phyloP scores from a whole-genome alignment of 2,113 vertebrate genomes.

The Reinhardtius hippoglossoides region DNA sequence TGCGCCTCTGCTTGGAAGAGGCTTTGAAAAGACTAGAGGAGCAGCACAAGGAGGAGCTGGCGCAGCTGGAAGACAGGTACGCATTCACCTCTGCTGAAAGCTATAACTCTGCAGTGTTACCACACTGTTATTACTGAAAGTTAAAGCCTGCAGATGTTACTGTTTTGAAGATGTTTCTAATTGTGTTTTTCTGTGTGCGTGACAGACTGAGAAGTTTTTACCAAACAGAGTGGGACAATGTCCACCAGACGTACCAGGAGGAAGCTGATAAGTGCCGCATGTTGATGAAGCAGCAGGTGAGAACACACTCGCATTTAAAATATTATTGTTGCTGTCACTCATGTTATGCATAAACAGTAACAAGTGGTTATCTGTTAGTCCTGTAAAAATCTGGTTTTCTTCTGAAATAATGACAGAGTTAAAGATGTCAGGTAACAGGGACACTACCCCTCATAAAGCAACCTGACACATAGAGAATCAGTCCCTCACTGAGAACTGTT shows the following conservation, averaged over 20 bases:
- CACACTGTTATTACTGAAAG: background rate
- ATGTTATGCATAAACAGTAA: too few relatives aligned
- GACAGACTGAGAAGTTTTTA: slow-evolving; percentile 88
- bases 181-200: slow-evolving; percentile 2
- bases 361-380: too few relatives aligned
- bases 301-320: slow-evolving; percentile 14
- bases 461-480: too few relatives aligned
- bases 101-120: background rate
- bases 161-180: background rate
- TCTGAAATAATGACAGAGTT: too few relatives aligned
- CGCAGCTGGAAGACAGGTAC: slow-evolving; percentile 87
- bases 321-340: background rate
- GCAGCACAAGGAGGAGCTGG: slow-evolving; percentile 88
- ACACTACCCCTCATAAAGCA: too few relatives aligned
- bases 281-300: slow-evolving; percentile 91
- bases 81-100: background rate
- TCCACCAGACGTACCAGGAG: slow-evolving; percentile 90
- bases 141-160: background rate
- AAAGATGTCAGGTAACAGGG: too few relatives aligned
- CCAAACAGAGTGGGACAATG: slow-evolving; percentile 91
- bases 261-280: slow-evolving; percentile 90
- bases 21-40: slow-evolving; percentile 86
- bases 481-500: too few relatives aligned
- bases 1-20: slow-evolving; percentile 84
- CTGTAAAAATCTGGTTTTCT: too few relatives aligned